Conservation (phyloP, 2,113 vertebrate genomes). For the Gadus macrocephalus region DNA sequence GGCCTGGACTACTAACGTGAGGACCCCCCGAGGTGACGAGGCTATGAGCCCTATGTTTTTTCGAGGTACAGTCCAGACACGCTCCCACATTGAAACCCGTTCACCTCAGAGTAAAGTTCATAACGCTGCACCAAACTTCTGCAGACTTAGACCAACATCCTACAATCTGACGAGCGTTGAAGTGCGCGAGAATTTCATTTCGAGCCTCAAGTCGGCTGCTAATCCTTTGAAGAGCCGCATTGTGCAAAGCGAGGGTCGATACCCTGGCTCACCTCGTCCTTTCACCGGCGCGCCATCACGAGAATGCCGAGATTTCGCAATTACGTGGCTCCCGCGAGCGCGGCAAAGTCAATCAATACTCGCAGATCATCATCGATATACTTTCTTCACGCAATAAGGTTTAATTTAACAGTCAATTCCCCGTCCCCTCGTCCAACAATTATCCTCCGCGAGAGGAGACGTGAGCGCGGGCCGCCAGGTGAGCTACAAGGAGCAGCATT, state of each 20-base stretch:
- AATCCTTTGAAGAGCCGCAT: slow-evolving; percentile 13
- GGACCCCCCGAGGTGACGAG: no score
- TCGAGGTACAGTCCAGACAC: no score
- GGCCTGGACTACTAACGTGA: no score
- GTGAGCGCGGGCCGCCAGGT: no score
- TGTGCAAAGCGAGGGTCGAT: slow-evolving; percentile 24
- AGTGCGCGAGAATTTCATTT: no score
- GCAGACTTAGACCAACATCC: no score
- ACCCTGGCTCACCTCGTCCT: neutral
- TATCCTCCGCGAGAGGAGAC: slow-evolving; percentile 15
- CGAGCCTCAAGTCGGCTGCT: neutral
- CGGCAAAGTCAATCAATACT: slow-evolving; percentile 26
- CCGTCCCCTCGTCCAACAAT: slow-evolving; percentile 16
- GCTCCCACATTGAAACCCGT: no score
- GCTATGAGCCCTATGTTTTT: no score
- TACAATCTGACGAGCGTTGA: no score
- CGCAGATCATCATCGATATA: slow-evolving; percentile 19
- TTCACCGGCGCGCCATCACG: slow-evolving; percentile 16
- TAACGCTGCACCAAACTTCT: no score
- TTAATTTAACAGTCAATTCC: slow-evolving; percentile 12
- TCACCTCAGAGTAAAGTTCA: no score
- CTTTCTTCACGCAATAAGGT: slow-evolving; percentile 7
- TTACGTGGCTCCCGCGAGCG: slow-evolving; percentile 22
- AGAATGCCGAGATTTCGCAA: slow-evolving; percentile 19
- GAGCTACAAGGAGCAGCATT: neutral